Conservation (phyloP, 2,888 invertebrate genomes). For the Philhelius pedissequus region DNA sequence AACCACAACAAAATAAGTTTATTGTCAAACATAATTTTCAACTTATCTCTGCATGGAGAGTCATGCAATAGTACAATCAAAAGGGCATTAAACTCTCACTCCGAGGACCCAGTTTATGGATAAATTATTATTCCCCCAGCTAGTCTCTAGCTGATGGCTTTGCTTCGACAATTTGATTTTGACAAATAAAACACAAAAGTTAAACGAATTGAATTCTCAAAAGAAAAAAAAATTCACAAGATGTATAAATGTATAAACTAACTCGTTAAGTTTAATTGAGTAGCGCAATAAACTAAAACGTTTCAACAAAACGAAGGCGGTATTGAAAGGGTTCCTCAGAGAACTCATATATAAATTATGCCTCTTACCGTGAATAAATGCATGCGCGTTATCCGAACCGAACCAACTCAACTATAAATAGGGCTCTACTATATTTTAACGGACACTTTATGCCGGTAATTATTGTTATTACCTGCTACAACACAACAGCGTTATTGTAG, state of each 20-base stretch:
- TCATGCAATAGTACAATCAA: conserved; percentile 48
- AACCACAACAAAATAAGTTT: neutral
- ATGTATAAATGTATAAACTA: too few relatives aligned
- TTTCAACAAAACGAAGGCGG: conserved; percentile 64
- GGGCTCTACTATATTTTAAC: conserved; percentile 39
- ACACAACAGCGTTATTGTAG: conserved; percentile 50
- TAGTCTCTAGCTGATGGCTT: conserved; percentile 19
- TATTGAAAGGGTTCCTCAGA: conserved; percentile 51
- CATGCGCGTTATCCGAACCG: conserved; percentile 48
- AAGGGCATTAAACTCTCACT: conserved; percentile 58
- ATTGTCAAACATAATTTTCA: neutral
- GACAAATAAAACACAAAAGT: conserved; percentile 29
- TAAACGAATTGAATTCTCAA: conserved; percentile 49
- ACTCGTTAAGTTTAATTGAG: conserved; percentile 67
- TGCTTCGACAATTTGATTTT: conserved; percentile 41
- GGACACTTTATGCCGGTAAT: conserved; percentile 59
- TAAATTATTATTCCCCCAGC: conserved; percentile 27
- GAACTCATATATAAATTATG: neutral
- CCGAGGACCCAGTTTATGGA: conserved; percentile 37
- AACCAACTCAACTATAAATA: conserved; percentile 1
- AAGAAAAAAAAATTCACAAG: conserved; percentile 20
- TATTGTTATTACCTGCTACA: conserved; percentile 61
- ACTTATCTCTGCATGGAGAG: neutral
- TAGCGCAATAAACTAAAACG: conserved; percentile 66
- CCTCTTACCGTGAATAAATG: conserved; percentile 28